Conservation (phyloP, 2,888 invertebrate genomes). For the Norana najaformis region DNA sequence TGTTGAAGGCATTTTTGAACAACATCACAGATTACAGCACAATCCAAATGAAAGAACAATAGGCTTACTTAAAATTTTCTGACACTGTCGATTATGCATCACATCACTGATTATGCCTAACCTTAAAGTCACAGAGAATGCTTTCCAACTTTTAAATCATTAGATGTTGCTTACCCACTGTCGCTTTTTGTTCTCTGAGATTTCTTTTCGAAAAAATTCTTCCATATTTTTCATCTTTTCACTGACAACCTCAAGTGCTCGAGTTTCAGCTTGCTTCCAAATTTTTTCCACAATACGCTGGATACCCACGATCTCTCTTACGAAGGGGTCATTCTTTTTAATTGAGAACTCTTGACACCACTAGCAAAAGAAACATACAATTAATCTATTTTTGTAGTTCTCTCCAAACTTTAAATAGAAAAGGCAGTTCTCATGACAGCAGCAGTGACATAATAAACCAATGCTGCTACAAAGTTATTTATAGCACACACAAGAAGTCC, state of each 20-base stretch:
- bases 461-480: no score
- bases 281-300: background rate
- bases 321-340: background rate
- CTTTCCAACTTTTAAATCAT: background rate
- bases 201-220: background rate
- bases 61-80: background rate
- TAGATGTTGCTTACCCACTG: background rate
- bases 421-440: background rate
- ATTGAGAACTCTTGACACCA: background rate
- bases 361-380: constrained; percentile 13
- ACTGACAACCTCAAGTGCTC: background rate
- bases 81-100: background rate
- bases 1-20: background rate
- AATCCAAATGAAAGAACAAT: background rate
- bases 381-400: no score
- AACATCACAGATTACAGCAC: background rate
- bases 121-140: no score
- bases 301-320: background rate
- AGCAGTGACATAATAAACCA: background rate
- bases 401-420: no score
- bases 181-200: constrained; percentile 18
- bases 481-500: background rate
- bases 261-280: constrained; percentile 9
- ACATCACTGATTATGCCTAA: no score
- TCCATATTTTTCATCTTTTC: constrained; percentile 20